Evolutionary conservation across 2,888 invertebrate genomes (phyloP), one percentile per base, ranked within the genome.

Genomic region (Trypoxylon attenuatum): DNA sequence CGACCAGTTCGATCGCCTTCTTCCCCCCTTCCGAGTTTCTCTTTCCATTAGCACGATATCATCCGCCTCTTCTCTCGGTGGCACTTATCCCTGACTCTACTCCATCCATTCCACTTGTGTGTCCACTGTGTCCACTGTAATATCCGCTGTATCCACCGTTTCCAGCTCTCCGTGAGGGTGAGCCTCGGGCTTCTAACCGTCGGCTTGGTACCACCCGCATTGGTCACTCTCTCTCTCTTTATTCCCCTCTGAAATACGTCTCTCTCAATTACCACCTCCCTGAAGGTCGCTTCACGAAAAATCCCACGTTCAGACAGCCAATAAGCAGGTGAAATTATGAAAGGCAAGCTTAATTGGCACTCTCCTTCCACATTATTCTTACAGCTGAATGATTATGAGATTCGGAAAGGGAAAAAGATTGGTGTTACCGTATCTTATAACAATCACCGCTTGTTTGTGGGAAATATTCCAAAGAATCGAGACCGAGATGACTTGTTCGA

Each of bases 391-490:
- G 96, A 97, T 94, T 95, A 94, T 94, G 97, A 97, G 94, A 96
- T 98, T 94, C 94, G 96, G 93, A 96, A 96, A 92, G 97, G 97
- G 92, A 97, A 97, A 94, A 96, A 95, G 93, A 95, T 98, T 94
- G 97, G 97, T 93, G 97, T 97, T 90, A 97, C 97, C 92, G 94
- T 97, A 93, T 98, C 97, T 92, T 96, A 96, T 94, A 97, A 98
- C 94, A 98, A 98, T 94, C 96, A 96, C 92, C 96, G 97, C 92
- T 95, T 98, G 92, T 98, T 97, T 96, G 97, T 98, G 93, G 98
- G 97, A 91, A 98, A 98, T 96, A 97, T 98, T 93, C 97, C 98
- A 92, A 98, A 98, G 94, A 97, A 96, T 94, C 96, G 97, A 94
- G 96, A 96, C 93, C 96, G 94, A 93, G 97, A 97, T 91, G 97